Evolutionary conservation across 2,113 vertebrate genomes (phyloP), one percentile per base, ranked within the genome.

Genomic region (Ranitomeya variabilis): DNA sequence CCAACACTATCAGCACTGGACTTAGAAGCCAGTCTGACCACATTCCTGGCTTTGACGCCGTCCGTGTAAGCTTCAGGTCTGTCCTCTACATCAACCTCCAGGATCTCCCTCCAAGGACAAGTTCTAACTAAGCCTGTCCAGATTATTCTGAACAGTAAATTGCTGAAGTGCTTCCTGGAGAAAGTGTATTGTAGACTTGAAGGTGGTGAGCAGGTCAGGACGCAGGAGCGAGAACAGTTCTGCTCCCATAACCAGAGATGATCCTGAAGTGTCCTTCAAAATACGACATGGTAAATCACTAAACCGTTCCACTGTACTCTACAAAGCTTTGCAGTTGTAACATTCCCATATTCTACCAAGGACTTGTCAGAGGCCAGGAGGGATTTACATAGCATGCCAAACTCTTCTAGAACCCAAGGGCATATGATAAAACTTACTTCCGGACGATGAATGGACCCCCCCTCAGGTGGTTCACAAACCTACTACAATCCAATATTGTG

Each of bases 21-120:
- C 3, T 13, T 11, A 37, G 60, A 66, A 78, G 71, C 37, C 10
- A 23, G 85, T 23, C 45, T 23, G 51, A 52, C 76, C 23, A 21
- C 76, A 87, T 87, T 80, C 85, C 59, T 55, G 37, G 52, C 19
- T 10, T 15, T 5, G 6, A 45, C 62, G 1, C 16, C 8, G 45
- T 31, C 23, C 67, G 37, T 57, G 66, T 31, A 60, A 21, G 14
- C 9, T 69, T 7, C 51, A 6, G 7, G 16, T 37, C 80, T 84
- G 64, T 60, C 84, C 69, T 76, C 84, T 15, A n/a, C 73, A 52
- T 86, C 60, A 79, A 86, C 71, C 85, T 86, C 78, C 55, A 52
- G 19, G 16, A 83, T 19, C 51, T 8, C 26, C 18, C 57, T 86
- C 54, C 26, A 86, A 60, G 31, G n/a, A 80, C 62, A 57, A 19